Conservation (phyloP, 2,113 vertebrate genomes). For the Sapajus apella region DNA sequence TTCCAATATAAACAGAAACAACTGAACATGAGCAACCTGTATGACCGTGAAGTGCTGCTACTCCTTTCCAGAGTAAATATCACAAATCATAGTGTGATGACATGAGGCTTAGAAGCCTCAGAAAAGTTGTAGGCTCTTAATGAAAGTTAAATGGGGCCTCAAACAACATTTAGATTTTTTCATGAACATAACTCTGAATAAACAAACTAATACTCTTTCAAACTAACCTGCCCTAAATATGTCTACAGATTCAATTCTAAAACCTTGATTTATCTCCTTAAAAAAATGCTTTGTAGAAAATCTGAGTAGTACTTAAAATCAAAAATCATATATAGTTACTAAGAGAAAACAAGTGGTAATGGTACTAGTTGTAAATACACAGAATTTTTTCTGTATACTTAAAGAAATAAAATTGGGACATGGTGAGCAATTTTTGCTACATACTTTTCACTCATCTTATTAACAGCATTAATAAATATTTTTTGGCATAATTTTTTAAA, state of each 20-base stretch:
- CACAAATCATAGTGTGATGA: background rate
- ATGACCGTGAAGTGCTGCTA: background rate
- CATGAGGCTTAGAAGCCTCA: background rate
- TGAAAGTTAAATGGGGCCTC: background rate
- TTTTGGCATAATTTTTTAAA: conserved; percentile 1
- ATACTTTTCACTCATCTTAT: background rate
- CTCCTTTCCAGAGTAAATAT: background rate
- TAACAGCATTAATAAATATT: background rate
- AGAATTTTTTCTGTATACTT: background rate
- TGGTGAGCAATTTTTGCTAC: background rate
- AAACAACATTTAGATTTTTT: conserved; percentile 33
- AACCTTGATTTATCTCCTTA: background rate
- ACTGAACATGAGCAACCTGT: background rate
- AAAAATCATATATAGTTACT: background rate
- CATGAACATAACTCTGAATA: background rate
- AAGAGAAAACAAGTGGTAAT: background rate
- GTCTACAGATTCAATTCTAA: background rate
- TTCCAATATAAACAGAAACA: conserved; percentile 1
- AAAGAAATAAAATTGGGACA: background rate
- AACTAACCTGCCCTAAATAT: conserved; percentile 5
- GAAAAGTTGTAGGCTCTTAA: background rate
- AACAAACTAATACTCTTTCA: background rate
- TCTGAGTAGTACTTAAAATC: background rate
- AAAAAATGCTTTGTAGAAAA: background rate
- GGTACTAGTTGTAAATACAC: background rate